phyloP scores from a whole-genome alignment of 1,140 invertebrate species.

The Nymphalis io region DNA sequence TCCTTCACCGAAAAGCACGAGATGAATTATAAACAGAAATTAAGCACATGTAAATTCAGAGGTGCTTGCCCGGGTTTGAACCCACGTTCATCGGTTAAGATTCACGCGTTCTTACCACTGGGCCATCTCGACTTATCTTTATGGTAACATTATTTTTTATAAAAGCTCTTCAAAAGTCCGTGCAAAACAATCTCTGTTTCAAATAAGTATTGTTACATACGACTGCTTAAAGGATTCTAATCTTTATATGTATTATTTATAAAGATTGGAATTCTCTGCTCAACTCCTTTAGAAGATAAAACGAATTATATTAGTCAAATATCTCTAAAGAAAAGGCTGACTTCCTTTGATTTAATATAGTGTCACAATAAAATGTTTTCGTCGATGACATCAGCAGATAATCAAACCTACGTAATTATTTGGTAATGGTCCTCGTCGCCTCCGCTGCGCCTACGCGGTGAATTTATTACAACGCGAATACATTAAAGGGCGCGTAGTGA shows the following conservation, averaged over 20 bases:
- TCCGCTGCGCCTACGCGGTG: conserved; percentile 42
- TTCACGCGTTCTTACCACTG: too few relatives aligned
- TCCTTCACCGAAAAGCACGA: too few relatives aligned
- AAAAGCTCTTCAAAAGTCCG: too few relatives aligned
- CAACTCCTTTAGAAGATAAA: not conserved
- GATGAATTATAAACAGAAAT: too few relatives aligned
- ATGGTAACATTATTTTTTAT: too few relatives aligned
- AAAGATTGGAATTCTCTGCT: not conserved
- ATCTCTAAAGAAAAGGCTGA: not conserved
- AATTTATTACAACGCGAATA: conserved; percentile 24
- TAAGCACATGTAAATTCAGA: too few relatives aligned
- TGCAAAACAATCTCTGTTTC: too few relatives aligned
- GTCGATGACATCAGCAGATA: conserved; percentile 49
- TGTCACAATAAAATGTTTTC: conserved; percentile 16
- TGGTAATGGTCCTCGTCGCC: conserved; percentile 48
- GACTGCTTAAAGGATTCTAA: too few relatives aligned
- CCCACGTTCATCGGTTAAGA: too few relatives aligned
- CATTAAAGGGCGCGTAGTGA: conserved; percentile 30
- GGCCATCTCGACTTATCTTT: too few relatives aligned
- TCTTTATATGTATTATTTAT: not conserved
- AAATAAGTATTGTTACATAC: too few relatives aligned
- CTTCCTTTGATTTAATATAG: not conserved
- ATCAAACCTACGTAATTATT: conserved; percentile 49
- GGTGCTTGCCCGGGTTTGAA: too few relatives aligned
- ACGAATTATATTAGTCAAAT: not conserved